Base-by-base conservation (phyloP, 1,140 invertebrate genomes). In the Palaemon carinicauda region DNA sequence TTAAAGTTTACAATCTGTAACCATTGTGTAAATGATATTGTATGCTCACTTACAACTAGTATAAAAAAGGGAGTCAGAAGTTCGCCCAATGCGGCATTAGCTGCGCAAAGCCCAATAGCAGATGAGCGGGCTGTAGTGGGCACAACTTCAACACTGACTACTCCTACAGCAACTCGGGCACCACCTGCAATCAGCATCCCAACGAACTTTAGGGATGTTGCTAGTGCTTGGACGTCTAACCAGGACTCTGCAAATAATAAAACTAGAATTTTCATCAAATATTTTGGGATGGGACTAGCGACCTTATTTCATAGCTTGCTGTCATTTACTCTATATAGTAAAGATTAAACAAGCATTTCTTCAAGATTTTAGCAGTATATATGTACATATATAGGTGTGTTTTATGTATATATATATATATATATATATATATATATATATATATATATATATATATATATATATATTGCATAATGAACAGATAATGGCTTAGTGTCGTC, bases 101-200 rank as follows among this genome's bases (percentile, higher is more conserved):
- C 87, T 15, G 82, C 87, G 29, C 78, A 85, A 10, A 88, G 50
- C 1, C 87, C 87, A 19, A 88, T 29, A 27, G 78, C 82, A 0
- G 82, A 79, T 2, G 82, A 78, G n/a, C 87, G 69, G 69, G 87
- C 82, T 0, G 81, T 80, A 14, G 87, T 88, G 19, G 88, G 88
- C 79, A 73, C 33, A 1, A 86, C 54, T 53, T 88, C 88, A 15
- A 88, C 82, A 5, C 31, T 65, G 50, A 86, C 33, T n/a, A 88
- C 78, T 17, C 56, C 50, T 79, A 88, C 31, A 27, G 71, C 71
- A 17, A 81, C 80, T 17, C 78, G 52, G 56, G 79, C 88, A 31
- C 87, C 54, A 33, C 84, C 82, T n/a, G 81, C 54, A 14, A 56
- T 41, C 24, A 85, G 54, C 33, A 80, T 77, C n/a, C 65, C 82